Percentiles rank a stretch among this genome's conserved stretches.
Evolutionary conservation across 92 coral and sea anemone genomes (phyloP).

Genomic region (Heliopora coerulea): DNA sequence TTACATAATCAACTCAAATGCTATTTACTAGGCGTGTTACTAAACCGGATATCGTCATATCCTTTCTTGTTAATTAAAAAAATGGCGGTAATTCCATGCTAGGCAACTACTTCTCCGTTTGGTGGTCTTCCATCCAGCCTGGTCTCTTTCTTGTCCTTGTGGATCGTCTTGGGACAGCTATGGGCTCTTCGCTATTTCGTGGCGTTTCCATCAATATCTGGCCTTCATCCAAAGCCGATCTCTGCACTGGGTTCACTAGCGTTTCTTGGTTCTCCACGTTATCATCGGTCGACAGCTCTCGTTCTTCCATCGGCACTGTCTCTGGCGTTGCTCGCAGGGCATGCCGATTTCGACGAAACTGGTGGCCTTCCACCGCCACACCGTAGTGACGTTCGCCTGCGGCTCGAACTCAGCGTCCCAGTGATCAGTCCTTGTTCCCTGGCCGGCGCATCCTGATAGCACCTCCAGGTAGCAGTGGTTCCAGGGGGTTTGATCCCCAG

Average conservation of each 20-base stretch:
- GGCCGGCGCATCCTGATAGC: conserved; percentile 26
- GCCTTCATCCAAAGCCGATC: background rate
- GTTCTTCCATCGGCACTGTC: background rate
- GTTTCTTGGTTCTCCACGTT: background rate
- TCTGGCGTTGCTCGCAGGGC: conserved; percentile 25
- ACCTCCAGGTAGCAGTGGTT: conserved; percentile 1
- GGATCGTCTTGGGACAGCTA: too few species aligned
- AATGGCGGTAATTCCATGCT: too few species aligned
- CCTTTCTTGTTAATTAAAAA: too few species aligned
- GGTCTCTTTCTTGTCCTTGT: too few species aligned
- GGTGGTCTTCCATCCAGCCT: too few species aligned
- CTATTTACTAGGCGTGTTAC: too few species aligned
- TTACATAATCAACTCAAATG: too few species aligned
- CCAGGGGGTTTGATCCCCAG: conserved; percentile 7
- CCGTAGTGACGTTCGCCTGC: conserved; percentile 16
- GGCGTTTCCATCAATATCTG: too few species aligned
- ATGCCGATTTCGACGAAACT: conserved; percentile 10
- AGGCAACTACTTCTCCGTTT: too few species aligned
- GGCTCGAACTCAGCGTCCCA: conserved; percentile 13
- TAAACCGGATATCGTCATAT: too few species aligned
- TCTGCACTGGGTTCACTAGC: background rate
- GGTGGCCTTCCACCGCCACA: conserved; percentile 16
- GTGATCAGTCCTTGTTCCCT: conserved; percentile 7
- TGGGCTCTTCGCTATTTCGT: too few species aligned
- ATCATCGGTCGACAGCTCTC: background rate